Conservation (phyloP, 2,113 vertebrate species). For the Jaculus jaculus region DNA sequence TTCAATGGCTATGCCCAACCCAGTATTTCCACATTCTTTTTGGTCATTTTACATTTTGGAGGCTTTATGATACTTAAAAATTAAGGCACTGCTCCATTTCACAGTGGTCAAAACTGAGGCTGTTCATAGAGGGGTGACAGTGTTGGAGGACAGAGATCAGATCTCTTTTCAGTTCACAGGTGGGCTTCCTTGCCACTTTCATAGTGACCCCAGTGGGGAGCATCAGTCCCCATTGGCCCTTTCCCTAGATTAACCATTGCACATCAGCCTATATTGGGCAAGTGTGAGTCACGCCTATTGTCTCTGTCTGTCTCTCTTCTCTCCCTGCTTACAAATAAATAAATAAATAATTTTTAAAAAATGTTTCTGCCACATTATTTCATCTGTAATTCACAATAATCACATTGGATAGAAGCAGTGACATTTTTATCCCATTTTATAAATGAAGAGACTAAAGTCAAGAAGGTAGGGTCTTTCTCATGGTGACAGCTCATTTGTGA, state of each 20-base stretch:
- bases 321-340: no score
- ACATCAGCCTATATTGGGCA: rapidly evolving
- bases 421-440: slow-evolving; percentile 23
- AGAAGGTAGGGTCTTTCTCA: background rate
- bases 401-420: background rate
- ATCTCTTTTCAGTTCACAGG: background rate
- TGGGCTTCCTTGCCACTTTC: background rate
- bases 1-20: background rate
- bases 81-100: background rate
- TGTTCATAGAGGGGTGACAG: background rate
- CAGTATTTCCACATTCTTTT: background rate
- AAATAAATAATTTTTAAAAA: background rate
- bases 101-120: background rate
- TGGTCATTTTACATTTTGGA: background rate
- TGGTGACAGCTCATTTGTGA: background rate
- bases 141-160: background rate
- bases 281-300: background rate
- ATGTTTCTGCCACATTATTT: background rate
- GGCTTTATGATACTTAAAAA: slow-evolving; percentile 3
- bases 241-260: background rate
- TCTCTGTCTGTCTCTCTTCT: no score
- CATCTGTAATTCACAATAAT: background rate
- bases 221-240: background rate
- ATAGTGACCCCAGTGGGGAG: background rate
- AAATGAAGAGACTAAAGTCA: slow-evolving; percentile 1